Evolutionary conservation across 2,888 invertebrate genomes (phyloP).

Genomic region (Timema cristinae): DNA sequence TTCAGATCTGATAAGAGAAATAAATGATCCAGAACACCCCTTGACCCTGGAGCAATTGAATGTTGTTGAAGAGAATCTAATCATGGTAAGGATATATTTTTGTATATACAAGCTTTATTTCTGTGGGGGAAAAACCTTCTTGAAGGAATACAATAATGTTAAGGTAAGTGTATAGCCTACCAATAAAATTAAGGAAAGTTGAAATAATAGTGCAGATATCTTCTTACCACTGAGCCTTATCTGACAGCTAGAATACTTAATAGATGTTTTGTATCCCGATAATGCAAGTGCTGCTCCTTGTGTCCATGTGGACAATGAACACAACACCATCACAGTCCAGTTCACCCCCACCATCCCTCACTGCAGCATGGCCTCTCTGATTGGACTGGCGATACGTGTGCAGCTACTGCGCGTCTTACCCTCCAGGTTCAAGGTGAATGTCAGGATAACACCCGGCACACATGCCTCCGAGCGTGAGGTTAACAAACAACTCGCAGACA

Average conservation of each 20-base stretch:
- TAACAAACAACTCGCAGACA: slow-evolving; percentile 97
- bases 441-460: slow-evolving; percentile 85
- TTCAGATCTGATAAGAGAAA: slow-evolving; percentile 82
- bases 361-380: slow-evolving; percentile 97
- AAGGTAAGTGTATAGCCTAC: too few species aligned
- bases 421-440: slow-evolving; percentile 74
- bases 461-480: slow-evolving; percentile 90
- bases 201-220: too few species aligned
- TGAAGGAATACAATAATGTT: too few species aligned
- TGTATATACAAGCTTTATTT: slow-evolving; percentile 11
- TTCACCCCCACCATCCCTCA: slow-evolving; percentile 99
- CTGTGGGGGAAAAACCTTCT: not conserved
- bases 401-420: slow-evolving; percentile 83
- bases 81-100: slow-evolving; percentile 46
- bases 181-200: too few species aligned
- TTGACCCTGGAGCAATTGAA: slow-evolving; percentile 90
- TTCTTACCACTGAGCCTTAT: too few species aligned
- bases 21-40: slow-evolving; percentile 98
- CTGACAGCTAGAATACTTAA: too few species aligned
- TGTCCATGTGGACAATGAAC: slow-evolving; percentile 64
- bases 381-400: slow-evolving; percentile 87
- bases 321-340: slow-evolving; percentile 66
- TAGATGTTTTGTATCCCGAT: not conserved
- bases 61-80: slow-evolving; percentile 82
- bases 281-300: not conserved